Evolutionary conservation across 2,113 vertebrate species (phyloP).

Genomic region (Gyps fulvus): DNA sequence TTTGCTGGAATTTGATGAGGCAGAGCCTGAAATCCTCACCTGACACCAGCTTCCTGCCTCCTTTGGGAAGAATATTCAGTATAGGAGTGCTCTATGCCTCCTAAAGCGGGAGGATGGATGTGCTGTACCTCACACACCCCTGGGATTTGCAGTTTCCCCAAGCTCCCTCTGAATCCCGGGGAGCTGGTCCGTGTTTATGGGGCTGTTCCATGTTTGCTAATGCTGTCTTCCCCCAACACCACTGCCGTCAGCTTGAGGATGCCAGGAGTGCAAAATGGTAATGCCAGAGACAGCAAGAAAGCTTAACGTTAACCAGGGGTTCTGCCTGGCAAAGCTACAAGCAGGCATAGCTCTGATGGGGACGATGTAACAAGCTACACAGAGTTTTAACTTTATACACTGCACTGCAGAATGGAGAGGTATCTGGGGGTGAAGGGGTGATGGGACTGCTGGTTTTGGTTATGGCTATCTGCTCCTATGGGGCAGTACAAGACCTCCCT

Average conservation of each 20-base stretch:
- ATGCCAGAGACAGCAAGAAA: neutral
- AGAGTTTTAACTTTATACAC: neutral
- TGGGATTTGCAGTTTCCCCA: neutral
- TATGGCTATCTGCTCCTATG: neutral
- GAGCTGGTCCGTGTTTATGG: neutral
- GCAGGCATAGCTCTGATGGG: neutral
- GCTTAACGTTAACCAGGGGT: neutral
- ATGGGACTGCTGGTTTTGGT: neutral
- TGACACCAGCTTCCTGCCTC: neutral
- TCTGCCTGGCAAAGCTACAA: neutral
- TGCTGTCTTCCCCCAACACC: neutral
- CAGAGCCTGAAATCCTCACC: constrained; percentile 22
- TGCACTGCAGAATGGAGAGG: neutral
- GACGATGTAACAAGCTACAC: neutral
- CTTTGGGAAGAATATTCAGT: neutral
- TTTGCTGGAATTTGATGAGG: constrained; percentile 34
- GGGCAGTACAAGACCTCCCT: neutral
- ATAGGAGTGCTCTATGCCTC: neutral
- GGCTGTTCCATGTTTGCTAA: neutral
- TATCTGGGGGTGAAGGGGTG: neutral
- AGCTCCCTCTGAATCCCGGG: neutral
- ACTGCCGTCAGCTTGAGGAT: fast-evolving
- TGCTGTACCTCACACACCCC: fast-evolving
- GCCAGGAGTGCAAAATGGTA: neutral
- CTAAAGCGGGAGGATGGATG: neutral